Evolutionary conservation across 1,140 invertebrate species (phyloP).

Genomic region (Tenebrio molitor): DNA sequence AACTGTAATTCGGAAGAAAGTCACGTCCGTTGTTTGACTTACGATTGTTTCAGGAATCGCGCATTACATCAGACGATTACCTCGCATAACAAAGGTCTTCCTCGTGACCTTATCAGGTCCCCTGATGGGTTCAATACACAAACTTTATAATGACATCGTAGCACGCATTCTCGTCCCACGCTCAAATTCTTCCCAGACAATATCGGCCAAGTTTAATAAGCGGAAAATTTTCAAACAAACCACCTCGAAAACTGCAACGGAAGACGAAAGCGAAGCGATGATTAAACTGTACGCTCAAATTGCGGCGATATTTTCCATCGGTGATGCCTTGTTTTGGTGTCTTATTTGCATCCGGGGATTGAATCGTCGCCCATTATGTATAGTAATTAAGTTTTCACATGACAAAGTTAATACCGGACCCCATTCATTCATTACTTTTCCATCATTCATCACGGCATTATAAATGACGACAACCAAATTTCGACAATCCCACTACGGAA

Average conservation of each 20-base stretch:
- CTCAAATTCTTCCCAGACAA: neutral
- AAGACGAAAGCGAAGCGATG: no score
- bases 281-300: no score
- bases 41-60: constrained; percentile 31
- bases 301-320: no score
- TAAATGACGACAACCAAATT: constrained; percentile 29
- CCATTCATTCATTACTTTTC: constrained; percentile 26
- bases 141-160: constrained; percentile 14
- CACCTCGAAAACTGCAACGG: no score
- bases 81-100: constrained; percentile 13
- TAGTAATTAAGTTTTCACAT: constrained; percentile 31
- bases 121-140: constrained; percentile 3
- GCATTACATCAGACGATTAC: constrained; percentile 24
- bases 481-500: constrained; percentile 30
- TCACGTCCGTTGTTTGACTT: constrained; percentile 30
- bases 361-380: neutral
- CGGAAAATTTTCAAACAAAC: neutral
- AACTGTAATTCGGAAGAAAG: constrained; percentile 9
- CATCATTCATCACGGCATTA: constrained; percentile 27
- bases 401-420: constrained; percentile 17
- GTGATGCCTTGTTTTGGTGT: neutral
- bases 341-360: neutral
- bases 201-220: constrained; percentile 5
- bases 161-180: neutral
- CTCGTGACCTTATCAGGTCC: constrained; percentile 8